Evolutionary conservation across 1,140 invertebrate genomes (phyloP).

Genomic region (Lepidostoma basale): DNA sequence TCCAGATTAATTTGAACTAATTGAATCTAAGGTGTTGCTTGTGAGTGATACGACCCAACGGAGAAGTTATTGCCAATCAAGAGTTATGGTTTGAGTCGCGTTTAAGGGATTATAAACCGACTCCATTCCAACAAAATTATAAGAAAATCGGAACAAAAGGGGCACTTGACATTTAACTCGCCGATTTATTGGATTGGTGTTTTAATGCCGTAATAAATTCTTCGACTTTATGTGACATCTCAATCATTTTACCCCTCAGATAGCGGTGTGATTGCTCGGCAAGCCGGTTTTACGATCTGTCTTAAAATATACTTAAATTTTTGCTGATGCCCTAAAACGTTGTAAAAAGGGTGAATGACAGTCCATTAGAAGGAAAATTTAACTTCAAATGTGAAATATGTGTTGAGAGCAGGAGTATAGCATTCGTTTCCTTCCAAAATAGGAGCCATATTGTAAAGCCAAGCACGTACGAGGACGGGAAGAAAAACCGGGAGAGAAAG

Average conservation of each 20-base stretch:
- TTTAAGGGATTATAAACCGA: no score
- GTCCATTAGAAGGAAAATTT: slow-evolving; percentile 26
- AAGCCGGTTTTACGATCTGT: slow-evolving; percentile 22
- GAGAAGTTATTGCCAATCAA: no score
- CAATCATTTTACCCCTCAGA: slow-evolving; percentile 3
- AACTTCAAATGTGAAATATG: slow-evolving; percentile 19
- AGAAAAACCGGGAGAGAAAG: slow-evolving; percentile 24
- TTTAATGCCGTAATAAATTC: slow-evolving; percentile 20
- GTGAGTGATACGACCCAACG: no score
- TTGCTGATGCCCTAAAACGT: slow-evolving; percentile 12
- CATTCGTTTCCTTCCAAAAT: slow-evolving; percentile 22
- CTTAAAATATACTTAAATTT: slow-evolving; percentile 27
- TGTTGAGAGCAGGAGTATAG: background rate
- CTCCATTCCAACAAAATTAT: no score
- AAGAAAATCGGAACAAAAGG: no score
- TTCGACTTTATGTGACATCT: slow-evolving; percentile 12
- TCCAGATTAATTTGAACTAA: no score
- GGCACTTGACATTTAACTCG: background rate
- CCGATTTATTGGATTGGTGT: slow-evolving; percentile 15
- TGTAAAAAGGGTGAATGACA: slow-evolving; percentile 19
- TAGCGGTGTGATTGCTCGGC: slow-evolving; percentile 11
- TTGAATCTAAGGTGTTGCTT: no score
- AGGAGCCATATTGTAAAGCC: slow-evolving; percentile 39
- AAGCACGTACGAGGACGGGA: slow-evolving; percentile 34
- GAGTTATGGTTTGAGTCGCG: no score